Percentiles rank a stretch among this genome's conserved stretches.
These are phyloP conservation scores for Datnioides undecimradiatus DNA, from an alignment of 2,113 vertebrate genomes.

Conservation along the genomic window DNA sequence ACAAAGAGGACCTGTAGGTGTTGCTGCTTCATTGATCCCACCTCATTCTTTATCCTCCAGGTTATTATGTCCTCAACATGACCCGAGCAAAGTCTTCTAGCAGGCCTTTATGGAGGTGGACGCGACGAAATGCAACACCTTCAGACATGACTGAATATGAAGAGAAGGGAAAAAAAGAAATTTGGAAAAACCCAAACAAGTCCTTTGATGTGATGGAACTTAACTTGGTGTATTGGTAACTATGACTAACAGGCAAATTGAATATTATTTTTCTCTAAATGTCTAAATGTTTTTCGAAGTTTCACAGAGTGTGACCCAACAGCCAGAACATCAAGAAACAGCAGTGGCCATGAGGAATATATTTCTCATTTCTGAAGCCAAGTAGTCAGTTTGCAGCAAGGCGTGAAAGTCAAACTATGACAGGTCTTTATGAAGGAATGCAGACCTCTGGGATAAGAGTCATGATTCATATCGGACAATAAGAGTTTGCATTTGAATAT, in stretches of 20 bases:
- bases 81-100: slow-evolving; percentile 6
- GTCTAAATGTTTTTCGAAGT: slow-evolving; percentile 6
- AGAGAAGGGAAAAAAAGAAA: not conserved
- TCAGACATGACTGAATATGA: slow-evolving; percentile 19
- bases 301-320: slow-evolving; percentile 7
- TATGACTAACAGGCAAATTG: slow-evolving; percentile 34
- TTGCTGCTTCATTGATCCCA: slow-evolving; percentile 6
- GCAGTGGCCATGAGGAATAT: slow-evolving; percentile 20
- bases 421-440: slow-evolving; percentile 54
- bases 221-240: slow-evolving; percentile 30
- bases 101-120: slow-evolving; percentile 4
- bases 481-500: slow-evolving; percentile 41
- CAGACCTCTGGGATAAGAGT: slow-evolving; percentile 38
- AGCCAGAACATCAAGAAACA: slow-evolving; percentile 36
- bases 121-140: slow-evolving; percentile 24
- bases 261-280: slow-evolving; percentile 30
- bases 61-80: slow-evolving; percentile 14
- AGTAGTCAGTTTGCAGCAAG: slow-evolving; percentile 28
- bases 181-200: slow-evolving; percentile 32
- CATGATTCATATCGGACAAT: slow-evolving; percentile 15
- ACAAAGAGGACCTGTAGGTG: not conserved
- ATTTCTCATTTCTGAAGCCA: slow-evolving; percentile 55
- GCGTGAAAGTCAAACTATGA: slow-evolving; percentile 47
- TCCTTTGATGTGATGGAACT: slow-evolving; percentile 34
- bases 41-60: not conserved